Evolutionary conservation across 2,888 invertebrate species (phyloP).

Genomic region (Latheticus oryzae): DNA sequence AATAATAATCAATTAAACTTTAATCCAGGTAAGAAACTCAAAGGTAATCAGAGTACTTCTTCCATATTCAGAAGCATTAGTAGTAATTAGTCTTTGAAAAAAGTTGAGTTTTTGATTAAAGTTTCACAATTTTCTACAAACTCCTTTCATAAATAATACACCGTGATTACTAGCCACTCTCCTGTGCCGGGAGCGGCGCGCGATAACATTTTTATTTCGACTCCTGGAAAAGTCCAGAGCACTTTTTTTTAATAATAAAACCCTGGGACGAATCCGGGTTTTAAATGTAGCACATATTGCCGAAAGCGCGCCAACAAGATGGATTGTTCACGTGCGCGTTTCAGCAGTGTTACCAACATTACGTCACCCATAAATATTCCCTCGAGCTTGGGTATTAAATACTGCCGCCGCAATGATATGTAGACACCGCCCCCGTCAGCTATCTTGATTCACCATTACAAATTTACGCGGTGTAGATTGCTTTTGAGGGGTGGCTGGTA

Average conservation of each 20-base stretch:
- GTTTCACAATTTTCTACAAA: no score
- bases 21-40: no score
- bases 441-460: conserved; percentile 32
- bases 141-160: no score
- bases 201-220: no score
- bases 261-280: conserved; percentile 17
- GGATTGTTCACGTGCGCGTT: conserved; percentile 39
- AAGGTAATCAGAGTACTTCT: no score
- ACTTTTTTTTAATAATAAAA: conserved; percentile 20
- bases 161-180: no score
- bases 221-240: neutral
- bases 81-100: no score
- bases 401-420: conserved; percentile 36
- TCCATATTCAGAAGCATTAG: no score
- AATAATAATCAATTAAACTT: no score
- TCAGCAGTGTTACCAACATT: conserved; percentile 39
- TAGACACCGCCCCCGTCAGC: conserved; percentile 27
- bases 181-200: no score
- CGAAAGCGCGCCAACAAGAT: conserved; percentile 28
- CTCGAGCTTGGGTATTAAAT: conserved; percentile 32
- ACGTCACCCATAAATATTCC: conserved; percentile 41
- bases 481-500: conserved; percentile 8
- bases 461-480: conserved; percentile 35
- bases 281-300: conserved; percentile 41
- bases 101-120: no score